Evolutionary conservation across 2,797 vertebrate genomes (phyloP).

Genomic region (Cuniculus paca): DNA sequence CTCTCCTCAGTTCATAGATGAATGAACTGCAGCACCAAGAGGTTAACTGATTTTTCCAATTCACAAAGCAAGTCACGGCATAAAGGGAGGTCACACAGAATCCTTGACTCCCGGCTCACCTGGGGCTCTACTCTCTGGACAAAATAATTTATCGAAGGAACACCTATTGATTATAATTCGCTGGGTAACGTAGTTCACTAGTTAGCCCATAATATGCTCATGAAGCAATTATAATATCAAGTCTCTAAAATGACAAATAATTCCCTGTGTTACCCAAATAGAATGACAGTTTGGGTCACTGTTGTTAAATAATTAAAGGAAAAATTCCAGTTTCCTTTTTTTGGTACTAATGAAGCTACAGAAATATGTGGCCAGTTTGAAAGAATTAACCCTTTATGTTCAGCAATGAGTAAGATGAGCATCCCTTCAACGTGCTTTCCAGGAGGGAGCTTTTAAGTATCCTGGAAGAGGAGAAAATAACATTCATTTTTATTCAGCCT

Average conservation of each 20-base stretch:
- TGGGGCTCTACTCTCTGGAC: constrained; percentile 46
- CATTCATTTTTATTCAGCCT: background rate
- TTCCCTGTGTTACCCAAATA: background rate
- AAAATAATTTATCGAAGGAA: constrained; percentile 66
- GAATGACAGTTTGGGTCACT: background rate
- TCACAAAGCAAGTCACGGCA: constrained; percentile 73
- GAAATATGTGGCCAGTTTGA: background rate
- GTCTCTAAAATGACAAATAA: background rate
- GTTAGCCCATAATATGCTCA: constrained; percentile 47
- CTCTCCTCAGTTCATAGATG: constrained; percentile 63
- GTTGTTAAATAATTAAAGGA: background rate
- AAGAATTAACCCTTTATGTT: background rate
- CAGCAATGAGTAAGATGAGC: background rate
- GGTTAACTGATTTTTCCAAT: constrained; percentile 82
- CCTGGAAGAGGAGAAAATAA: background rate
- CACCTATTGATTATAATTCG: constrained; percentile 69
- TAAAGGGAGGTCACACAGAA: constrained; percentile 57
- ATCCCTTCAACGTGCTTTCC: background rate
- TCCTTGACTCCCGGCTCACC: constrained; percentile 13
- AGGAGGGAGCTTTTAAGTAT: background rate
- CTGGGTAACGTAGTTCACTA: constrained; percentile 24
- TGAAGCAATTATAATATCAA: background rate
- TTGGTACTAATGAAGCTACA: background rate
- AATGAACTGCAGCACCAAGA: constrained; percentile 65
- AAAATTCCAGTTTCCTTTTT: background rate